phyloP scores from a whole-genome alignment of 2,113 vertebrate genomes.

The Paraplagusia blochii region DNA sequence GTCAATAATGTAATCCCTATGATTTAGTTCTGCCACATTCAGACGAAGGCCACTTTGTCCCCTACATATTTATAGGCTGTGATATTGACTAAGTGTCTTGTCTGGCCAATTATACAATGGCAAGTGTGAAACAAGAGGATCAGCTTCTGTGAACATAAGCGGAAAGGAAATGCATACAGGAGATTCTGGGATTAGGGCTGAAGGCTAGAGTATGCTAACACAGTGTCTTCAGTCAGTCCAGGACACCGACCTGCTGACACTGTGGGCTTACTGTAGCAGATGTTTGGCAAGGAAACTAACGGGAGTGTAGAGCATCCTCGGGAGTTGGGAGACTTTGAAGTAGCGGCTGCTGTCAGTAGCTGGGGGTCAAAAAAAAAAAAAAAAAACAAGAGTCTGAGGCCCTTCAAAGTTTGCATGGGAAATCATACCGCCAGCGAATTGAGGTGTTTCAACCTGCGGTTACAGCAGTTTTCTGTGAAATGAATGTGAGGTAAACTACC shows the following conservation, averaged over 20 bases:
- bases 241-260: slow-evolving; percentile 22
- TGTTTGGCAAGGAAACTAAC: slow-evolving; percentile 17
- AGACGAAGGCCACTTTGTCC: slow-evolving; percentile 62
- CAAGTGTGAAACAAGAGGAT: slow-evolving; percentile 47
- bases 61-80: slow-evolving; percentile 68
- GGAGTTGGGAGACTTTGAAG: slow-evolving; percentile 24
- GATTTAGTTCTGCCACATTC: slow-evolving; percentile 68
- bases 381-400: neutral
- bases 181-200: slow-evolving; percentile 58
- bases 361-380: slow-evolving; percentile 14
- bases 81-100: slow-evolving; percentile 68
- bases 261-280: slow-evolving; percentile 32
- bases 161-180: slow-evolving; percentile 63
- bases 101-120: slow-evolving; percentile 52
- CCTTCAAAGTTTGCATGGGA: slow-evolving; percentile 22
- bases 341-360: slow-evolving; percentile 3
- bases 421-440: slow-evolving; percentile 37
- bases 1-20: slow-evolving; percentile 71
- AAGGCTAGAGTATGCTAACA: slow-evolving; percentile 31
- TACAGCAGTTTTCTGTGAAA: slow-evolving; percentile 13
- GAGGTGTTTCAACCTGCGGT: slow-evolving; percentile 21
- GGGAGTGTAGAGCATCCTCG: slow-evolving; percentile 17
- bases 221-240: slow-evolving; percentile 15
- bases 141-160: slow-evolving; percentile 48
- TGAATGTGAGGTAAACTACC: slow-evolving; percentile 48